Conservation (phyloP, 2,113 vertebrate species). For the Triplophysa tibetana region DNA sequence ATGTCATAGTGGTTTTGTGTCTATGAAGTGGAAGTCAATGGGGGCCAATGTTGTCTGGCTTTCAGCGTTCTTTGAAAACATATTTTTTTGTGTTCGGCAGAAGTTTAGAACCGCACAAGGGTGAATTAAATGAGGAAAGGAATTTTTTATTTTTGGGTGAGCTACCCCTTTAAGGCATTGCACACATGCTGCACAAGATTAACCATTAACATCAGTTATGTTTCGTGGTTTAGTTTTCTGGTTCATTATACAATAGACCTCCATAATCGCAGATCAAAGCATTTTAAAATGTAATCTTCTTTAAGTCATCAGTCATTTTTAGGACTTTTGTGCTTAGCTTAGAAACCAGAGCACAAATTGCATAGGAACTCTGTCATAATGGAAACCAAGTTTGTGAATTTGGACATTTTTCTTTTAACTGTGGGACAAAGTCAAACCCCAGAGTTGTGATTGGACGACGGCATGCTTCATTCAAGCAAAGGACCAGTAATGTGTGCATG, state of each 20-base stretch:
- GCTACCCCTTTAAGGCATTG: not conserved
- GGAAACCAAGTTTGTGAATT: not conserved
- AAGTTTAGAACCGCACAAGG: too few relatives aligned
- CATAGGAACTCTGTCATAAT: not conserved
- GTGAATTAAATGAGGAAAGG: too few relatives aligned
- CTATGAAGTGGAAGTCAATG: too few relatives aligned
- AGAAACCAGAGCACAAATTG: slow-evolving; percentile 28
- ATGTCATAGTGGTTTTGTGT: too few relatives aligned
- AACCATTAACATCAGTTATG: slow-evolving; percentile 20
- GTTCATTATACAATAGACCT: slow-evolving; percentile 8
- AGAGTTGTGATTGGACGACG: slow-evolving; percentile 22
- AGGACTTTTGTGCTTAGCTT: slow-evolving; percentile 30
- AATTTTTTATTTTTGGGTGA: too few relatives aligned
- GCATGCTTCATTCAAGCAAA: slow-evolving; percentile 45
- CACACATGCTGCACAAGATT: slow-evolving; percentile 25
- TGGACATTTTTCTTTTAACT: slow-evolving; percentile 34
- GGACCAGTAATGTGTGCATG: slow-evolving; percentile 43
- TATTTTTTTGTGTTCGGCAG: too few relatives aligned
- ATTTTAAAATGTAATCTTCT: slow-evolving; percentile 50
- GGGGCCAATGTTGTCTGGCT: too few relatives aligned
- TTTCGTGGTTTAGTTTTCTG: slow-evolving; percentile 1
- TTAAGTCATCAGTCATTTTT: slow-evolving; percentile 44
- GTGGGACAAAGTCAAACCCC: slow-evolving; percentile 41
- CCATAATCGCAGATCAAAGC: slow-evolving; percentile 51
- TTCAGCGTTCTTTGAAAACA: too few relatives aligned